Evolutionary conservation across 2,888 invertebrate genomes (phyloP).

Genomic region (Ditula angustiorana): DNA sequence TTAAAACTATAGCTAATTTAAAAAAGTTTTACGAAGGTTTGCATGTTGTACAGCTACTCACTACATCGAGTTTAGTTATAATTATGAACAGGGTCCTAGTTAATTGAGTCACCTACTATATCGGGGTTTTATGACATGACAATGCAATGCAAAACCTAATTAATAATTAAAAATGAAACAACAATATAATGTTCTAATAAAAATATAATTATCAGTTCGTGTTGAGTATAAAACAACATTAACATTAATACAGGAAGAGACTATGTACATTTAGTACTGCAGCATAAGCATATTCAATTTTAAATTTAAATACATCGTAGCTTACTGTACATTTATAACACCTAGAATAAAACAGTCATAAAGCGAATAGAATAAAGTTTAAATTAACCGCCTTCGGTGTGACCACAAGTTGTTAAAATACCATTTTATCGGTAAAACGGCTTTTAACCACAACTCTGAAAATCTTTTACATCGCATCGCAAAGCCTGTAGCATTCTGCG

Average conservation of each 20-base stretch:
- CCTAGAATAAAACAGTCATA: slow-evolving; percentile 28
- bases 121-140: too few species aligned
- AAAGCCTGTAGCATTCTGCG: not conserved
- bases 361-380: slow-evolving; percentile 29
- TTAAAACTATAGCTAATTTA: too few species aligned
- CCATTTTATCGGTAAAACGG: slow-evolving; percentile 24
- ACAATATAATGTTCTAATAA: slow-evolving; percentile 63
- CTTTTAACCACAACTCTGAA: slow-evolving; percentile 5
- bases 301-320: slow-evolving; percentile 47
- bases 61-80: too few species aligned
- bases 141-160: too few species aligned
- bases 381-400: slow-evolving; percentile 15
- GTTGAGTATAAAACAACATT: slow-evolving; percentile 83
- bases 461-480: slow-evolving; percentile 8
- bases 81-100: too few species aligned
- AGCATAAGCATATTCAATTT: slow-evolving; percentile 21
- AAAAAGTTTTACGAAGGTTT: too few species aligned
- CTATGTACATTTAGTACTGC: slow-evolving; percentile 40
- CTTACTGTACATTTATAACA: slow-evolving; percentile 51
- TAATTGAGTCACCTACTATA: too few species aligned
- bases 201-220: slow-evolving; percentile 83
- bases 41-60: too few species aligned
- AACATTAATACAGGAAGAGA: slow-evolving; percentile 48
- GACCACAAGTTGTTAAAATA: slow-evolving; percentile 34
- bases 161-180: slow-evolving; percentile 46